Evolutionary conservation across 2,113 vertebrate species (phyloP), one percentile per base, ranked within the genome.

Genomic region (Sprattus sprattus): DNA sequence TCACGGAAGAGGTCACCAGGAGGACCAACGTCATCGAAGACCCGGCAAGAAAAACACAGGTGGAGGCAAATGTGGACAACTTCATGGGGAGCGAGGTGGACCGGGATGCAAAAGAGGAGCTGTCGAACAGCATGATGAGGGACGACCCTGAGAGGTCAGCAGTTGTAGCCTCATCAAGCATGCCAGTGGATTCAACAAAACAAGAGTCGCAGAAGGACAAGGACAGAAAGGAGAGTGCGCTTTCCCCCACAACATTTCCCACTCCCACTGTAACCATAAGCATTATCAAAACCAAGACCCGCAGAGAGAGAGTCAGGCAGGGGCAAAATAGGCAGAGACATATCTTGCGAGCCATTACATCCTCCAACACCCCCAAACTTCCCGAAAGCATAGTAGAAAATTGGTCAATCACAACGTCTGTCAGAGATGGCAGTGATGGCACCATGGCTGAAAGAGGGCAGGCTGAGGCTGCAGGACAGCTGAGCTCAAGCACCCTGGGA

Each of bases 91-190:
- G 10, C 25, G 87, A 89, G 60, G 83, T 91, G 0, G 91, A 93
- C 81, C 57, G 87, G 1, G 89, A 86, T 10, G 88, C 90, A 45
- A 94, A 92, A 78, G 91, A 92, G 11, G 89, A 94, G 82, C 85
- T 89, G 0, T 94, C 91, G 84, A 96, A 94, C 47, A 90, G 95
- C 15, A 85, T 96, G 88, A 92, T 95, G 87, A 94, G 92, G 87
- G 93, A 95, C 85, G 93, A 94, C 71, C 92, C 92, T 75, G 83
- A 89, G 32, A 87, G 57, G 10, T 28, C 78, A 20, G 87, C 89
- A 25, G 47, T 67, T 4, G 85, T 47, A 6, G 45, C 90, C 46
- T 60, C 46, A 83, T 45, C 0, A 22, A 25, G 16, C 0, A 60
- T 82, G 75, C 84, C 86, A 54, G 89, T 88, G 86, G 89, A 88